phyloP scores from a whole-genome alignment of 2,888 invertebrate genomes.

The Lasioglossum malachurum region DNA sequence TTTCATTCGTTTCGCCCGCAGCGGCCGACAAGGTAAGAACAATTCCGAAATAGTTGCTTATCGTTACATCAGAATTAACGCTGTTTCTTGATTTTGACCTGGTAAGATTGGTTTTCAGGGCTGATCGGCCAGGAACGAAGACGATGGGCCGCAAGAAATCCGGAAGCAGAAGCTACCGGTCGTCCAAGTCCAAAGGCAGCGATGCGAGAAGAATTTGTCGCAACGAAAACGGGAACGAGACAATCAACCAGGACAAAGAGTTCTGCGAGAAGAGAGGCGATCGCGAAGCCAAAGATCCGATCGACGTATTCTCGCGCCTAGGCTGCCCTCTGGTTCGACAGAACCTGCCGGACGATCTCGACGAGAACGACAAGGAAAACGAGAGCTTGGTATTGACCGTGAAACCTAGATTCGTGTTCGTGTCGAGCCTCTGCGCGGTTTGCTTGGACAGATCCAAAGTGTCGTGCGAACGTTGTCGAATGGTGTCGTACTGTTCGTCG shows the following conservation, averaged over 20 bases:
- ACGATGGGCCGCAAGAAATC: constrained; percentile 66
- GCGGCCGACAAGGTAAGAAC: background rate
- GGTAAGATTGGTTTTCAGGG: background rate
- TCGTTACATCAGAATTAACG: background rate
- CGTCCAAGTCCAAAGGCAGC: background rate
- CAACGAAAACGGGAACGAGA: background rate
- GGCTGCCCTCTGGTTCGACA: constrained; percentile 44
- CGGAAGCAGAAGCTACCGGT: constrained; percentile 9
- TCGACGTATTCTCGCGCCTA: constrained; percentile 54
- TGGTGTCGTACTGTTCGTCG: constrained; percentile 88
- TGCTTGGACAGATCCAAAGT: constrained; percentile 73
- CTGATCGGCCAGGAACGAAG: background rate
- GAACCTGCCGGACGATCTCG: background rate
- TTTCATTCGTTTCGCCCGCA: background rate
- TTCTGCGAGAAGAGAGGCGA: background rate
- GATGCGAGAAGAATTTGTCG: background rate
- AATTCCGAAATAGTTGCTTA: too few species aligned
- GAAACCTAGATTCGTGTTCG: constrained; percentile 88
- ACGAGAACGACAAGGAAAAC: constrained; percentile 83
- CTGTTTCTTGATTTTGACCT: background rate
- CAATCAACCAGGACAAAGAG: background rate
- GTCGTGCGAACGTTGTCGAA: constrained; percentile 86
- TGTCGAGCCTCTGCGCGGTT: constrained; percentile 86
- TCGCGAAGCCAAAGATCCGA: background rate
- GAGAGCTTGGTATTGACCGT: constrained; percentile 88